Evolutionary conservation across 2,797 vertebrate genomes (phyloP).

Genomic region (Ara ararauna): DNA sequence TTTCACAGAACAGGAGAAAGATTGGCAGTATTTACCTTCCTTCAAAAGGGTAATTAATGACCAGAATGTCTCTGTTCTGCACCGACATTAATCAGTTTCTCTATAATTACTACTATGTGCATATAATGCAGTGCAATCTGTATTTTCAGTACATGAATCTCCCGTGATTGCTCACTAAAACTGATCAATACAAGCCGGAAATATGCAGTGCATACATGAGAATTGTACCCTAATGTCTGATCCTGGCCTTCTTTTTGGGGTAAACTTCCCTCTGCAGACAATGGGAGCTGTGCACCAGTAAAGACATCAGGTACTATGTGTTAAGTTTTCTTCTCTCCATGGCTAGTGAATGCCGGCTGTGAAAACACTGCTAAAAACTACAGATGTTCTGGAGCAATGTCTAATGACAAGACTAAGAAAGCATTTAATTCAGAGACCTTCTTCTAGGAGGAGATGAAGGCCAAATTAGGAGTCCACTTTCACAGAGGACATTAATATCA

Average conservation of each 20-base stretch:
- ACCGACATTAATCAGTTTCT: background rate
- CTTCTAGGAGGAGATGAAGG: background rate
- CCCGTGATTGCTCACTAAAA: background rate
- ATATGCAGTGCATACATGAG: background rate
- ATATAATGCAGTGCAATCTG: background rate
- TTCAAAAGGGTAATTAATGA: background rate
- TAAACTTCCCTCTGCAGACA: background rate
- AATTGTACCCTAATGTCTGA: background rate
- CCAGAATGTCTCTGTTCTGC: background rate
- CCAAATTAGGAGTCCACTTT: background rate
- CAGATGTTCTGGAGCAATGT: background rate
- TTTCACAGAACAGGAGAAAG: background rate
- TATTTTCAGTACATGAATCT: background rate
- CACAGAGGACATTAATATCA: background rate
- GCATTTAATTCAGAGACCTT: background rate
- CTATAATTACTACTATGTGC: background rate
- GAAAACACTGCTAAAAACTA: background rate
- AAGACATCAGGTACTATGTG: rapidly evolving
- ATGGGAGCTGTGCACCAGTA: background rate
- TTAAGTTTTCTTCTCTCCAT: background rate
- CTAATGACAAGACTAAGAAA: background rate
- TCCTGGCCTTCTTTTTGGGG: background rate
- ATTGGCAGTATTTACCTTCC: background rate
- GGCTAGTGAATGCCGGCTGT: background rate
- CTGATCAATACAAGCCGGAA: background rate